A percentile compares a stretch with the other conserved stretches of the same genome.
Conservation (phyloP, 1,140 invertebrate species). For the Megalopta genalis region DNA sequence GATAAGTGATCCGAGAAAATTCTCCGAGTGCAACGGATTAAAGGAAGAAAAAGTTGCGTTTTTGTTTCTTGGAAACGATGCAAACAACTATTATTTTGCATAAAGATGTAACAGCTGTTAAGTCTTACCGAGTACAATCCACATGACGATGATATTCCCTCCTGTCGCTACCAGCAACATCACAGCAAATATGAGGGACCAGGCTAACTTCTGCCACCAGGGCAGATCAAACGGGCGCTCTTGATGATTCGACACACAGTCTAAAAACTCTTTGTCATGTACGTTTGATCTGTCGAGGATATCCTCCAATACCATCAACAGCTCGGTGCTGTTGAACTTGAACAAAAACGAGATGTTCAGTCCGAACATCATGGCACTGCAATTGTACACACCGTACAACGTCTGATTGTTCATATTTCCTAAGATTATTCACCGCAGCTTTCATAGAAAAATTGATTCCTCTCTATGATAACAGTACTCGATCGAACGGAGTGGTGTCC, state of each 20-base stretch:
- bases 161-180: slow-evolving; percentile 89
- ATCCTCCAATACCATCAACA: slow-evolving; percentile 57
- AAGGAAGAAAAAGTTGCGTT: no score
- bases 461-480: no score
- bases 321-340: slow-evolving; percentile 61
- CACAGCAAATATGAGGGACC: slow-evolving; percentile 85
- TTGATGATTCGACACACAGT: slow-evolving; percentile 67
- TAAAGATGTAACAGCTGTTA: neutral
- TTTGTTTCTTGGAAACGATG: neutral
- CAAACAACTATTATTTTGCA: slow-evolving; percentile 8
- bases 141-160: slow-evolving; percentile 93
- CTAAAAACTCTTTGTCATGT: slow-evolving; percentile 58
- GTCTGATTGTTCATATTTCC: slow-evolving; percentile 61
- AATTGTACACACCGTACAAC: slow-evolving; percentile 65
- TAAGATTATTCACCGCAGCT: neutral
- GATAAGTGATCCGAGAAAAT: no score
- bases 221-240: slow-evolving; percentile 76
- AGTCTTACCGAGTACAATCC: slow-evolving; percentile 90
- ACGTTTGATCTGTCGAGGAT: slow-evolving; percentile 53
- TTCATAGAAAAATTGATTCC: neutral
- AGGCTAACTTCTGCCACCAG: slow-evolving; percentile 85
- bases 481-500: neutral
- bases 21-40: no score
- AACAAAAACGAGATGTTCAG: slow-evolving; percentile 56
- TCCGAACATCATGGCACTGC: slow-evolving; percentile 61